Conservation (phyloP, 2,888 invertebrate species). For the Morpho helenor region DNA sequence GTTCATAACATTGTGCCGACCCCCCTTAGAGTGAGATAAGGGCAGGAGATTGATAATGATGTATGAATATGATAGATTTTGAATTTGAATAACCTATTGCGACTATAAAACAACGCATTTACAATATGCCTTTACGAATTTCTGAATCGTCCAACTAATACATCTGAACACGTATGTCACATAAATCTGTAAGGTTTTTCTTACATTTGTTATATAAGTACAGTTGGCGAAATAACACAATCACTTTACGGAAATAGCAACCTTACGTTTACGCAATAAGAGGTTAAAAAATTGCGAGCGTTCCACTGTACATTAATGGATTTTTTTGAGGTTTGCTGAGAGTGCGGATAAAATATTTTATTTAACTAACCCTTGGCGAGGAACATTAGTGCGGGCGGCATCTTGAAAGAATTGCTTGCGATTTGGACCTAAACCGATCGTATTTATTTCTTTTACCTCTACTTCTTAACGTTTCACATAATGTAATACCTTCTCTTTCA, state of each 20-base stretch:
- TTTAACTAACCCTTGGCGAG: conserved; percentile 27
- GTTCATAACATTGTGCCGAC: too few relatives aligned
- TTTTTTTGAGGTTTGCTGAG: conserved; percentile 27
- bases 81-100: not conserved
- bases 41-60: too few relatives aligned
- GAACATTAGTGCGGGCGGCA: conserved; percentile 27
- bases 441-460: conserved; percentile 12
- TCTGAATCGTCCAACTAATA: conserved; percentile 28
- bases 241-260: conserved; percentile 1
- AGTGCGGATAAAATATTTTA: conserved; percentile 28
- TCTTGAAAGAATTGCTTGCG: conserved; percentile 27
- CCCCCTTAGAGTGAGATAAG: too few relatives aligned
- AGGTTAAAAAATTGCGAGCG: not conserved
- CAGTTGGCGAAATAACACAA: conserved; percentile 8
- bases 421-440: conserved; percentile 15
- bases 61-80: not conserved
- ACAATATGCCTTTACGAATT: too few relatives aligned
- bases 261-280: conserved; percentile 7
- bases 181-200: conserved; percentile 25
- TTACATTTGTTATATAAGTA: conserved; percentile 18
- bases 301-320: conserved; percentile 22
- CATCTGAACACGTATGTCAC: conserved; percentile 30
- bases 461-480: not conserved
- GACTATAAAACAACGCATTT: not conserved
- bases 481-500: not conserved